Conservation (phyloP, 2,888 invertebrate genomes). For the Noctua fimbriata region DNA sequence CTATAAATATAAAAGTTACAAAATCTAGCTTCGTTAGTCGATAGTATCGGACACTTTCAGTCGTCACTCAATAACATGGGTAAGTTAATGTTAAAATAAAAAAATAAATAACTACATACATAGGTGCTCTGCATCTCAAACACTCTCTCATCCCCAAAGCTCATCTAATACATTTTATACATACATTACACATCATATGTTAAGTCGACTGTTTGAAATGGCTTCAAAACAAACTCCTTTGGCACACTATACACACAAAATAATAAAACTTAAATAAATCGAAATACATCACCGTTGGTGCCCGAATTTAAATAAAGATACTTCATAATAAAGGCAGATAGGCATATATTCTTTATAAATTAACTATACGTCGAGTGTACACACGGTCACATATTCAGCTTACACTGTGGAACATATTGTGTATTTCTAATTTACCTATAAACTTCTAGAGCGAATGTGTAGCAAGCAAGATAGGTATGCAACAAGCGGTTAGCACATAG, state of each 20-base stretch:
- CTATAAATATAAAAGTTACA: constrained; percentile 65
- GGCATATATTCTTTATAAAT: constrained; percentile 60
- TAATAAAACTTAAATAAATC: constrained; percentile 68
- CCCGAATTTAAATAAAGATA: constrained; percentile 60
- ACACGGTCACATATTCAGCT: constrained; percentile 60
- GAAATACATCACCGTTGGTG: constrained; percentile 73
- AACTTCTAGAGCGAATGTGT: constrained; percentile 49
- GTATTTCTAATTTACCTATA: constrained; percentile 43
- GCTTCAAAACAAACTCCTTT: constrained; percentile 72
- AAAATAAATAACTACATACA: constrained; percentile 70
- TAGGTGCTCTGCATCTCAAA: constrained; percentile 64
- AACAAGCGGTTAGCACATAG: constrained; percentile 51
- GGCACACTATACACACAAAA: constrained; percentile 75
- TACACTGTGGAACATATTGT: constrained; percentile 42
- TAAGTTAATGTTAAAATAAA: constrained; percentile 60
- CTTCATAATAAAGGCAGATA: constrained; percentile 64
- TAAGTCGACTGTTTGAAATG: constrained; percentile 63
- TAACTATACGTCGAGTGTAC: constrained; percentile 59
- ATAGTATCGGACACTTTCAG: constrained; percentile 64
- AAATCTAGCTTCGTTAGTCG: constrained; percentile 54
- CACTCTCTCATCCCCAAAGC: constrained; percentile 57
- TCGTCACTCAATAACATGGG: constrained; percentile 58
- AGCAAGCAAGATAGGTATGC: constrained; percentile 50
- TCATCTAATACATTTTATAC: constrained; percentile 65
- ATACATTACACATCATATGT: constrained; percentile 63